A percentile compares a stretch with the other conserved stretches of the same genome.
These are phyloP conservation scores for Pachypeltis micranthus DNA, from an alignment of 1,140 invertebrate species.

Conservation along the genomic window DNA sequence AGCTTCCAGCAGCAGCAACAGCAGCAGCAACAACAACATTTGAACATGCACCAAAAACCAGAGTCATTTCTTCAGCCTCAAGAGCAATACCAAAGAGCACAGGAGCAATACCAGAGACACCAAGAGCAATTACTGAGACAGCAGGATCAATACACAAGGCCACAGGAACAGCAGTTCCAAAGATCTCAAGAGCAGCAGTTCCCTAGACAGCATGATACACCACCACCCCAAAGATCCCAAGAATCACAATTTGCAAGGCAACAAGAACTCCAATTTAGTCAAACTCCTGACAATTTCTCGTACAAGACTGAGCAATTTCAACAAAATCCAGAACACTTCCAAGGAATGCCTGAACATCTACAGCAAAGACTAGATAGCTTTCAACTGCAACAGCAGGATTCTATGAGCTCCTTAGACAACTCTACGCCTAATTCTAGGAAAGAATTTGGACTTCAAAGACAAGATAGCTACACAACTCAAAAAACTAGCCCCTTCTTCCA, in stretches of 20 bases:
- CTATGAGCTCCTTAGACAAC: not conserved
- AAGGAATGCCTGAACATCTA: slow-evolving; percentile 4
- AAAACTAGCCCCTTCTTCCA: slow-evolving; percentile 9
- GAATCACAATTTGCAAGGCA: not conserved
- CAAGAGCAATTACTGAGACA: not conserved
- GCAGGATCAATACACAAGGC: slow-evolving; percentile 14
- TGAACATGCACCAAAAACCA: slow-evolving; percentile 14
- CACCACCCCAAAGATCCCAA: not conserved
- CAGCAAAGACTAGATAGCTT: slow-evolving; percentile 12
- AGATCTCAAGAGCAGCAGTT: slow-evolving; percentile 10
- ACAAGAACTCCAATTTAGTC: not conserved
- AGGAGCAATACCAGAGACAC: slow-evolving; percentile 7
- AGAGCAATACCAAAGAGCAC: slow-evolving; percentile 7
- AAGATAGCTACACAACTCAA: slow-evolving; percentile 15
- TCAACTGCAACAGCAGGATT: slow-evolving; percentile 13
- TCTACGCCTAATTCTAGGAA: slow-evolving; percentile 5
- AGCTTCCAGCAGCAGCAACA: slow-evolving; percentile 16
- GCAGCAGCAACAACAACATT: slow-evolving; percentile 13
- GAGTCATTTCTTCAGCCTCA: slow-evolving; percentile 14
- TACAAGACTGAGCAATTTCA: not conserved
- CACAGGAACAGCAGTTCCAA: slow-evolving; percentile 13
- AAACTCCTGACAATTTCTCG: not conserved
- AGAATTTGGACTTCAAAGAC: slow-evolving; percentile 12
- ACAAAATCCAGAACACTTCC: slow-evolving; percentile 5
- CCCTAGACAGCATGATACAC: slow-evolving; percentile 7